Conservation (phyloP, 2,797 vertebrate genomes). For the Syngnathus acus region DNA sequence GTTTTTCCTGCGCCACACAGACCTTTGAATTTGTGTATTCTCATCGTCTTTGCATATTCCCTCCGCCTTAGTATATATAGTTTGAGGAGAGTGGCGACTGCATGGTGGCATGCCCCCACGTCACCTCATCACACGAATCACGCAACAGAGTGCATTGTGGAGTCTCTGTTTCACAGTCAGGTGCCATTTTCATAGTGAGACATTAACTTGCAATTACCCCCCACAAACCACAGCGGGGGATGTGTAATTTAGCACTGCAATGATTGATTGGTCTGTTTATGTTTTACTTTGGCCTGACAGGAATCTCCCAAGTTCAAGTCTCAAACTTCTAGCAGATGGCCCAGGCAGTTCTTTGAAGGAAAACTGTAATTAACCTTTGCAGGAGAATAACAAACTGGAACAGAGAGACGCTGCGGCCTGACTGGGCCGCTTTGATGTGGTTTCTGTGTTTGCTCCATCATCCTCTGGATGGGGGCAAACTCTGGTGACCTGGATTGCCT, state of each 20-base stretch:
- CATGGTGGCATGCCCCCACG: neutral
- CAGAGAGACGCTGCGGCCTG: conserved; percentile 35
- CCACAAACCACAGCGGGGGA: conserved; percentile 35
- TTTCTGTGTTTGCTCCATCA: conserved; percentile 47
- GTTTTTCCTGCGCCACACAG: conserved; percentile 40
- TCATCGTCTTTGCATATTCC: neutral
- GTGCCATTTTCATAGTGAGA: conserved; percentile 45
- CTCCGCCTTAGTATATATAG: neutral
- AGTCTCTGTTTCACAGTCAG: conserved; percentile 27
- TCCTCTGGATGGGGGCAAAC: conserved; percentile 39
- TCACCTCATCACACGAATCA: conserved; percentile 18
- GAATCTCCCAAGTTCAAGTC: conserved; percentile 51
- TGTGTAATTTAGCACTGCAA: conserved; percentile 36
- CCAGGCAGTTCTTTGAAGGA: conserved; percentile 43
- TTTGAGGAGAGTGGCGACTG: neutral
- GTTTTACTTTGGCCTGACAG: conserved; percentile 54
- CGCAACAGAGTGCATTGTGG: conserved; percentile 29
- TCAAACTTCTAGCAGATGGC: conserved; percentile 66
- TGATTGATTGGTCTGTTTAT: conserved; percentile 65
- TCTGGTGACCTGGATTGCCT: conserved; percentile 35
- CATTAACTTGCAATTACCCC: conserved; percentile 53
- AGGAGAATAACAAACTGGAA: conserved; percentile 57
- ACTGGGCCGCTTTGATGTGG: conserved; percentile 59
- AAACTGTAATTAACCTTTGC: conserved; percentile 63
- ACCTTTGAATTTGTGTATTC: conserved; percentile 24